Conservation (phyloP, 2,888 invertebrate species). For the Lobophora halterata region DNA sequence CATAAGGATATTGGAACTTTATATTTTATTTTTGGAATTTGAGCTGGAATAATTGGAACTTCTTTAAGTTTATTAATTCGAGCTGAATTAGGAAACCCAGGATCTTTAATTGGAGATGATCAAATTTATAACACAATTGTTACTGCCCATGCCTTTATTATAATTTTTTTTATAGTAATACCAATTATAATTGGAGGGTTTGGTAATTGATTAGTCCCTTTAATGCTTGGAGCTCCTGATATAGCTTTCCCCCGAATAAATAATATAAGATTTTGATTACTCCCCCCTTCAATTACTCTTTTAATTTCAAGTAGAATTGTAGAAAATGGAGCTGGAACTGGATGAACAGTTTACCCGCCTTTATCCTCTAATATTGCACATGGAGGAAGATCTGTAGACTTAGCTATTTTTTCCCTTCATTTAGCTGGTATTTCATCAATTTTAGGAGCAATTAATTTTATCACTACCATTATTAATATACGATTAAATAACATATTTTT, state of each 20-base stretch:
- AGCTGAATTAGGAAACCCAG: constrained; percentile 84
- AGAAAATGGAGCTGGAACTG: constrained; percentile 87
- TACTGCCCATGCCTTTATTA: constrained; percentile 89
- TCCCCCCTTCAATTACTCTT: constrained; percentile 86
- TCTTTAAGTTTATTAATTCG: constrained; percentile 87
- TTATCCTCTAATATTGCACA: constrained; percentile 83
- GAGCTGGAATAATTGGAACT: constrained; percentile 86
- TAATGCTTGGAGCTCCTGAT: constrained; percentile 89
- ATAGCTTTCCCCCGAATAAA: constrained; percentile 92
- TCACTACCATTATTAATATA: constrained; percentile 88
- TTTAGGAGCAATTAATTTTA: constrained; percentile 90
- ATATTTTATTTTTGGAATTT: constrained; percentile 85
- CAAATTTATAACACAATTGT: constrained; percentile 90
- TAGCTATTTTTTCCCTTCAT: constrained; percentile 89
- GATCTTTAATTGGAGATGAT: constrained; percentile 85
- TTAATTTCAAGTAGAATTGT: constrained; percentile 83
- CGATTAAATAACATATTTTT: constrained; percentile 80
- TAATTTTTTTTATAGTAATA: constrained; percentile 90
- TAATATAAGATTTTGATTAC: constrained; percentile 91
- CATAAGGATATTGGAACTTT: constrained; percentile 89
- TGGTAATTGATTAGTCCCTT: constrained; percentile 89
- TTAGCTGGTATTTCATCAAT: constrained; percentile 87
- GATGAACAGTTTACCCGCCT: constrained; percentile 90
- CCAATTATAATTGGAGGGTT: constrained; percentile 90
- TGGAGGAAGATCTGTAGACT: constrained; percentile 84